Percentiles rank a stretch among this genome's conserved stretches.
phyloP scores from a whole-genome alignment of 37 sponge, comb jelly and placozoan genomes.

The Ephydatia muelleri region DNA sequence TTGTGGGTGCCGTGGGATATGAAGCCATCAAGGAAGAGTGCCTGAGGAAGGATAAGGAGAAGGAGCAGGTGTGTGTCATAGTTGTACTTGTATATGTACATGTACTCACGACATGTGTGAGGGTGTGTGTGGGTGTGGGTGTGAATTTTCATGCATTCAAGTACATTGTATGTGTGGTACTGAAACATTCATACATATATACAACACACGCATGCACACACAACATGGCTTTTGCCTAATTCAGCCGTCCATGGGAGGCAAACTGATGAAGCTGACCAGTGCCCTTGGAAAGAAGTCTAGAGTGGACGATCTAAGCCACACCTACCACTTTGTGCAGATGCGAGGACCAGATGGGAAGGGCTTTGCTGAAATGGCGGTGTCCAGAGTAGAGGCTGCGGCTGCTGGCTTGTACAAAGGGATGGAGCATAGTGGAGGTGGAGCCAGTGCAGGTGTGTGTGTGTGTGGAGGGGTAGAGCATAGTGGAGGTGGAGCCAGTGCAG shows the following conservation, averaged over 20 bases:
- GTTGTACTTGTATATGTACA: neutral
- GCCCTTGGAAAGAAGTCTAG: neutral
- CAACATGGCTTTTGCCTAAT: neutral
- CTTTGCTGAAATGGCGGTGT: slow-evolving; percentile 66
- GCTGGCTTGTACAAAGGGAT: neutral
- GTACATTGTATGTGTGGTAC: too few relatives aligned
- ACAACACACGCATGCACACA: neutral
- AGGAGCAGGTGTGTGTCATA: slow-evolving; percentile 28
- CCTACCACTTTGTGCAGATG: slow-evolving; percentile 53
- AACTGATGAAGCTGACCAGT: neutral
- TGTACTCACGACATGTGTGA: too few relatives aligned
- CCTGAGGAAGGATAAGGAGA: slow-evolving; percentile 16
- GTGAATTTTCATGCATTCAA: too few relatives aligned
- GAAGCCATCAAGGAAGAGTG: slow-evolving; percentile 14
- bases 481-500: too few relatives aligned
- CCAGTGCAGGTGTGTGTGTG: neutral
- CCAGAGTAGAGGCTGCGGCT: neutral
- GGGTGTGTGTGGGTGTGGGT: too few relatives aligned
- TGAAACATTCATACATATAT: neutral
- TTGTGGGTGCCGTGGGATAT: slow-evolving; percentile 60
- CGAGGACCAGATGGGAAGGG: slow-evolving; percentile 58
- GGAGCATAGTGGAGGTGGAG: neutral
- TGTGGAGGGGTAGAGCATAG: too few relatives aligned
- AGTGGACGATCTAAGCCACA: neutral
- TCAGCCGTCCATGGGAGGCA: neutral